Percentiles rank a stretch among this genome's conserved stretches.
Evolutionary conservation across 2,888 invertebrate genomes (phyloP).

Genomic region (Vandiemenella viatica): DNA sequence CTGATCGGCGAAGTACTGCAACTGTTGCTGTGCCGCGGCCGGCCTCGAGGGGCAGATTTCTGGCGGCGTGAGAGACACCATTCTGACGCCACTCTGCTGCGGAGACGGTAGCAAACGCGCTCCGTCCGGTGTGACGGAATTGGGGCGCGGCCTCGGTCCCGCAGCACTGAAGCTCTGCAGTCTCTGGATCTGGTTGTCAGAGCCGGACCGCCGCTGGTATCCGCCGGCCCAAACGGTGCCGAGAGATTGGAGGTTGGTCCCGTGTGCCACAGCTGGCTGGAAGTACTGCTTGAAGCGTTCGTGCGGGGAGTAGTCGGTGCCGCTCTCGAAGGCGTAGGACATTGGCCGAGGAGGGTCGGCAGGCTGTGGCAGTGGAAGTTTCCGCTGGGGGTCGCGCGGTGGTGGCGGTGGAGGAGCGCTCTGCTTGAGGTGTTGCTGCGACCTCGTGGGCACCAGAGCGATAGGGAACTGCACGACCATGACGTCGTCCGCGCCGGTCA

Average conservation of each 20-base stretch:
- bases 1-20: conserved; percentile 54
- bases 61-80: conserved; percentile 2
- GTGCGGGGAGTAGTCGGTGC: neutral
- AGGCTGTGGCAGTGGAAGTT: conserved; percentile 25
- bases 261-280: neutral
- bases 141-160: conserved; percentile 23
- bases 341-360: conserved; percentile 31
- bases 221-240: neutral
- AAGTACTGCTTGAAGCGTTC: neutral
- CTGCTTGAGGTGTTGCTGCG: neutral
- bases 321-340: conserved; percentile 36
- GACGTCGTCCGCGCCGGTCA: conserved; percentile 25
- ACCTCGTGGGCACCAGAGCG: conserved; percentile 24
- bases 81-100: neutral
- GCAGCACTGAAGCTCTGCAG: neutral
- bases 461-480: conserved; percentile 38
- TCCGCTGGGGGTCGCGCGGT: conserved; percentile 56
- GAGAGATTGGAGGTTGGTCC: neutral
- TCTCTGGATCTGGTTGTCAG: conserved; percentile 15
- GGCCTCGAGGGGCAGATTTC: too few species aligned
- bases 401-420: conserved; percentile 58
- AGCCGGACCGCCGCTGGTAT: conserved; percentile 11
- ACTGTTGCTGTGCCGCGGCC: conserved; percentile 23
- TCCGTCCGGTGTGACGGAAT: conserved; percentile 28
- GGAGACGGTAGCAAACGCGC: too few species aligned